Percentiles rank a stretch among this genome's conserved stretches.
These are phyloP conservation scores for Sclerurus mexicanus DNA, from an alignment of 2,113 vertebrate genomes.

Conservation along the genomic window DNA sequence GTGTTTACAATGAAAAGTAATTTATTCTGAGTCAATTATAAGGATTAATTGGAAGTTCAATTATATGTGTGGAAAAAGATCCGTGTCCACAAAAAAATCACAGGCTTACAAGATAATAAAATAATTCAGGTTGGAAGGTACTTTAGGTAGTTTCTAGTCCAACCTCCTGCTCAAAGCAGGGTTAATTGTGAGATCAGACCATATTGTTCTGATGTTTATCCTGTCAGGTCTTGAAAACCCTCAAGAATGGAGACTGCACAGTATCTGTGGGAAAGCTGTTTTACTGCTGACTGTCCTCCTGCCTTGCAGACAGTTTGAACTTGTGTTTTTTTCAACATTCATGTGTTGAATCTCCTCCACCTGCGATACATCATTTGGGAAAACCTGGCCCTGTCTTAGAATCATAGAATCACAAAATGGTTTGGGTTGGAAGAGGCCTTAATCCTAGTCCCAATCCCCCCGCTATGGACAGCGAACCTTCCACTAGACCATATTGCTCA, in stretches of 20 bases:
- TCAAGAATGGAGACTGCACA: background rate
- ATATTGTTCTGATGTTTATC: background rate
- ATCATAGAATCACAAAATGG: background rate
- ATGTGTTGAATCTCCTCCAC: background rate
- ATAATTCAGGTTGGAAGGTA: background rate
- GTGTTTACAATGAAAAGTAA: background rate
- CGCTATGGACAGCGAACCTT: background rate
- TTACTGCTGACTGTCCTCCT: fast-evolving
- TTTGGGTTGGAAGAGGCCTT: background rate
- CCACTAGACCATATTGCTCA: background rate
- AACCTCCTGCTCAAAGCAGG: background rate
- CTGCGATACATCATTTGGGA: background rate
- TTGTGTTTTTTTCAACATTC: background rate
- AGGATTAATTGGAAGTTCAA: background rate
- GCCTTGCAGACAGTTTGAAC: background rate
- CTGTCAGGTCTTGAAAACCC: background rate
- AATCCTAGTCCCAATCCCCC: background rate
- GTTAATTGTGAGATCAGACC: background rate
- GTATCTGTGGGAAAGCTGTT: background rate
- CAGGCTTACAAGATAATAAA: background rate
- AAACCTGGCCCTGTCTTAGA: background rate
- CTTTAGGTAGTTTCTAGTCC: background rate
- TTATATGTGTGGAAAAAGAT: background rate
- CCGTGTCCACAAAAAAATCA: background rate
- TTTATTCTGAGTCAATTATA: background rate